These are phyloP conservation scores for Pycnonotus jocosus DNA, from an alignment of 2,113 vertebrate species.

Conservation along the genomic window DNA sequence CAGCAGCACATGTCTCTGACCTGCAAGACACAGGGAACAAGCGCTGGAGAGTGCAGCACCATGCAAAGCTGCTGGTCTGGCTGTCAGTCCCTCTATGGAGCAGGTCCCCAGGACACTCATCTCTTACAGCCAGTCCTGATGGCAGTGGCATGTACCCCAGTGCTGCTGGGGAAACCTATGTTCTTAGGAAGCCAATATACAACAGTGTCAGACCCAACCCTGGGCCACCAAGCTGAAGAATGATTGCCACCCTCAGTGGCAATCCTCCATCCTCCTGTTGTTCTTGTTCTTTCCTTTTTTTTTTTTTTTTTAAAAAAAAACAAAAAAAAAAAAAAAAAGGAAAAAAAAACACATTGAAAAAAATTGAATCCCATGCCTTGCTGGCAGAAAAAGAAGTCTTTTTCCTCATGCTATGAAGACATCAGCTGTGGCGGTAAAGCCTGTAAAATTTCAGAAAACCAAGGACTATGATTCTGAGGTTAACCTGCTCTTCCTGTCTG, in stretches of 20 bases:
- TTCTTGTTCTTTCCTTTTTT: not conserved
- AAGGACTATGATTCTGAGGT: not conserved
- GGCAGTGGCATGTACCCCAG: not conserved
- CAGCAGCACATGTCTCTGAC: not conserved
- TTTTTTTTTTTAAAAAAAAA: not conserved
- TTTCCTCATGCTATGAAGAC: not conserved
- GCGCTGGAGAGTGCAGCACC: fast-evolving
- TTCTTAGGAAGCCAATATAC: not conserved
- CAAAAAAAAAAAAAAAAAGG: too few relatives aligned
- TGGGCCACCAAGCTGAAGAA: not conserved
- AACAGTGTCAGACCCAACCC: not conserved
- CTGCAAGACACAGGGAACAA: not conserved
- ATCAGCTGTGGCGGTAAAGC: not conserved
- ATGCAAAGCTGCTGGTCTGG: not conserved
- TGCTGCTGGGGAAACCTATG: not conserved
- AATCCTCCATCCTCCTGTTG: not conserved
- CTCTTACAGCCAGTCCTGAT: not conserved
- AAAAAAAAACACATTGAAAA: not conserved
- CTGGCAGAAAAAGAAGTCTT: not conserved
- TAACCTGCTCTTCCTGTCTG: not conserved
- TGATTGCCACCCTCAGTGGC: not conserved
- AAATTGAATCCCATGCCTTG: not conserved
- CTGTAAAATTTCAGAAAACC: not conserved
- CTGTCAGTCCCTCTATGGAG: not conserved
- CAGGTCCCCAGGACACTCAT: not conserved